Base-by-base conservation (phyloP, 1,140 invertebrate genomes). In the Dolichoris vasculosae region DNA sequence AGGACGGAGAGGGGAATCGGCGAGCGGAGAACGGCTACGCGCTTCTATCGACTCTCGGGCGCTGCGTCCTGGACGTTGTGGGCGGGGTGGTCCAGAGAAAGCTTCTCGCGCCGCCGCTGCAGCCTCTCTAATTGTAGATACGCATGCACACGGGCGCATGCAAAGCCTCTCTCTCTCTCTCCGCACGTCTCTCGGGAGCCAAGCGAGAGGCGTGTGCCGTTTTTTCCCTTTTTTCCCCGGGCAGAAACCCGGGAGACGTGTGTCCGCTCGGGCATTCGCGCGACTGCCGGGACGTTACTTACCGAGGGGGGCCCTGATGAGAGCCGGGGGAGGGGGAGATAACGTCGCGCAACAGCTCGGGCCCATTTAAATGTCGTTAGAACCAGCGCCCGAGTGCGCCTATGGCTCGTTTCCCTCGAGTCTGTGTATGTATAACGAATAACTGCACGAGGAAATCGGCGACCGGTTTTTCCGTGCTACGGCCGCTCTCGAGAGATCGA, bases 51-150 rank as follows among this genome's bases (percentile, higher is more conserved):
- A 46, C 71, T 81, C 75, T 63, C 38, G 71, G 59, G 79, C 79
- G 32, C 64, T 59, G 76, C 84, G 79, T 82, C 80, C 75, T 43
- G 79, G 43, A 84, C 80, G 82, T 89, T 88, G 91, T 91, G 90
- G 91, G 91, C 90, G 91, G 90, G 89, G 89, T 92, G 90, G 89
- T 90, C 90, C 90, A 91, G 91, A 92, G 91, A 92, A 92, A 92
- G 90, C 90, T 75, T 59, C 79, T 73, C 76, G 75, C 76, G 43
- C 86, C 73, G 59, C 67, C 69, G 51, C 71, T 43, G 78, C 69
- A 43, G 73, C 67, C 67, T 71, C 67, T 71, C 67, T 71, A 71
- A 71, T 71, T 71, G 67, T 71, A 71, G 67, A 71, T 71, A 80
- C 69, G 48, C 75, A 76, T 73, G 48, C 46, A 48, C 63, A 30